Base-by-base conservation (phyloP, 2,113 vertebrate genomes). In the Heteronetta atricapilla region DNA sequence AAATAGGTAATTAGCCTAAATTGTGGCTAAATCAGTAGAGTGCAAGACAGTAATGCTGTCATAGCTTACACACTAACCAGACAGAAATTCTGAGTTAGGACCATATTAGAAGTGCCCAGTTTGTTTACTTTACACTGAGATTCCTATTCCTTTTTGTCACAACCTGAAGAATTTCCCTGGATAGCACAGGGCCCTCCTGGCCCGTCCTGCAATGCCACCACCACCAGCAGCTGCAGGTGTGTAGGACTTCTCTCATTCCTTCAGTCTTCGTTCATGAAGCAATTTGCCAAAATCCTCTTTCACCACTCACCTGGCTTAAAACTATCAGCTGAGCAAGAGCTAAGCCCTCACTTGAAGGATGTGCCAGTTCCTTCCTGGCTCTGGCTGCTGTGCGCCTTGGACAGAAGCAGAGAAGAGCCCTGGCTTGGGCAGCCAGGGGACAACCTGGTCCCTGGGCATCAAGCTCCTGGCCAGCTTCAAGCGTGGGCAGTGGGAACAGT, bases 401-500 rank as follows among this genome's bases (percentile, higher is more conserved):
- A 46, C 26, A 62, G 21, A 67, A 74, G 50, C 10, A 56, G 66
- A 26, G 28, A 89, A 67, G 28, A 89, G 58, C 10, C 13, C 4
- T n/a, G 69, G 55, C 8, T 33, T 56, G 44, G 42, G 58, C n/a
- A 84, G 16, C 56, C 50, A 26, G 8, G 25, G 59, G 15, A 74
- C 70, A 92, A 63, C 6, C 69, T 67, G 16, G 25, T 36, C 34
- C 53, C 29, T 50, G 70, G 22, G 16, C 42, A 72, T 18, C 26
- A 44, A 62, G 26, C 23, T 53, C 25, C 53, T 6, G 2, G 73
- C 11, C 63, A 64, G 69, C 73, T 40, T 83, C 78, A 74, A 77
- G 29, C 0, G 0, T 0, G 1, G 36, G n/a, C 19, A 70, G 8
- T 31, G 55, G 38, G 38, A 38, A 38, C 38, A 38, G 38, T 38